These are phyloP conservation scores for Rana temporaria DNA, from an alignment of 2,113 vertebrate species.

Conservation along the genomic window DNA sequence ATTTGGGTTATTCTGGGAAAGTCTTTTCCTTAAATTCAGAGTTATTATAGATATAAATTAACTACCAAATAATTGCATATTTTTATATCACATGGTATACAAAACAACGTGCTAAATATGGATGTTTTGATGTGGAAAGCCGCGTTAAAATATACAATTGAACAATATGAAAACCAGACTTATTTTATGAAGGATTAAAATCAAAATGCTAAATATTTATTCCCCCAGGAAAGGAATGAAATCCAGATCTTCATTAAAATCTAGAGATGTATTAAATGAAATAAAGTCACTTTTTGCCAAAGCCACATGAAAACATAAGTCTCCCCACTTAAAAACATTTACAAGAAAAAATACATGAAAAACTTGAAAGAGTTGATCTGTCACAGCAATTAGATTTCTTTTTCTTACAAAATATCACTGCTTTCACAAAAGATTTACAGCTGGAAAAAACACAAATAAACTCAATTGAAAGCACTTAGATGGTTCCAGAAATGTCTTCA, in stretches of 20 bases:
- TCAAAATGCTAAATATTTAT: slow-evolving; percentile 44
- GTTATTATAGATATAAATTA: neutral
- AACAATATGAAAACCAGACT: slow-evolving; percentile 30
- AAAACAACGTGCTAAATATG: neutral
- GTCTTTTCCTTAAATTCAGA: too few species aligned
- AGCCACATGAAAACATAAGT: slow-evolving; percentile 45
- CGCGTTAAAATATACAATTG: neutral
- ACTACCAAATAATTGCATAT: neutral
- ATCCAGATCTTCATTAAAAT: slow-evolving; percentile 51
- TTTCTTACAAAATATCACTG: slow-evolving; percentile 3
- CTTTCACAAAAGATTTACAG: neutral
- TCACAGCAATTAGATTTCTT: slow-evolving; percentile 15
- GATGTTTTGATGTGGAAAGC: neutral
- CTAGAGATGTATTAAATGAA: slow-evolving; percentile 21
- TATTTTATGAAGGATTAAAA: slow-evolving; percentile 19
- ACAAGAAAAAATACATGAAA: slow-evolving; percentile 9
- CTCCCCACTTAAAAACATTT: slow-evolving; percentile 17
- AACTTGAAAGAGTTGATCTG: slow-evolving; percentile 30
- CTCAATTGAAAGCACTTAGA: too few species aligned
- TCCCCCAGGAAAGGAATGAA: slow-evolving; percentile 17
- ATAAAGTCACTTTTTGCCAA: slow-evolving; percentile 19
- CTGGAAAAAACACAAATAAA: slow-evolving; percentile 1
- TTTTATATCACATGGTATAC: too few species aligned
- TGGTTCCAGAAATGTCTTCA: too few species aligned
- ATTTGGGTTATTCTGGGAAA: too few species aligned